Base-by-base conservation (phyloP, 2,888 invertebrate species). In the Eristalinus sepulchralis region DNA sequence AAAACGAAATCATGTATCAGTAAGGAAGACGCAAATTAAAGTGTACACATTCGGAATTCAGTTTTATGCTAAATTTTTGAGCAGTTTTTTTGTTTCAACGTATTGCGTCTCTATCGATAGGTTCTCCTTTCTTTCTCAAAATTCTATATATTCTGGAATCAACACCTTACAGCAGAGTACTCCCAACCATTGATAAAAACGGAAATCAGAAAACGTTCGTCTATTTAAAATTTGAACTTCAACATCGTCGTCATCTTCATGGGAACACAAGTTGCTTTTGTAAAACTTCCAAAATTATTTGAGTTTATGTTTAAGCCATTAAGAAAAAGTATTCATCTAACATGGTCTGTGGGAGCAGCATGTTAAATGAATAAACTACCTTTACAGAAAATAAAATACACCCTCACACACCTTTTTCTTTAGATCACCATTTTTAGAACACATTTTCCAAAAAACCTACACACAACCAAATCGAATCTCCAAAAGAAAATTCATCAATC, bases 241-340 rank as follows among this genome's bases (percentile, higher is more conserved):
- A 22, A 20, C 17, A 63, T 63, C 55, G 57, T 57, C 3, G 59
- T 73, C 81, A 70, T 57, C 11, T 13, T 73, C 71, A 85, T 55
- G 11, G 20, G 59, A 60, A 81, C 81, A 85, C 77, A 68, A 55
- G 72, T 81, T 78, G 85, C 85, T 82, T n/a, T 82, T 78, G 66
- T 53, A 73, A 62, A 63, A 53, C 17, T 47, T 63, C 47, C 57
- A 79, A 73, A 63, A n/a, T 70, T 33, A 17, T 59, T 27, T 13
- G 33, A 11, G 4, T 33, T 31, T 10, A 31, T 73, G 39, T 60
- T 27, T 22, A 57, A 13, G 39, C 9, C 10, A 39, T n/a, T 1
- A 0, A 24, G 11, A 11, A 4, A 11, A 22, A 57, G 8, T 22
- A 57, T 22, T 24, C 57, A 57, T 24, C 11, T 22, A 57, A 57